Evolutionary conservation across 2,888 invertebrate species (phyloP).

Genomic region (Gasteruption jaculator): DNA sequence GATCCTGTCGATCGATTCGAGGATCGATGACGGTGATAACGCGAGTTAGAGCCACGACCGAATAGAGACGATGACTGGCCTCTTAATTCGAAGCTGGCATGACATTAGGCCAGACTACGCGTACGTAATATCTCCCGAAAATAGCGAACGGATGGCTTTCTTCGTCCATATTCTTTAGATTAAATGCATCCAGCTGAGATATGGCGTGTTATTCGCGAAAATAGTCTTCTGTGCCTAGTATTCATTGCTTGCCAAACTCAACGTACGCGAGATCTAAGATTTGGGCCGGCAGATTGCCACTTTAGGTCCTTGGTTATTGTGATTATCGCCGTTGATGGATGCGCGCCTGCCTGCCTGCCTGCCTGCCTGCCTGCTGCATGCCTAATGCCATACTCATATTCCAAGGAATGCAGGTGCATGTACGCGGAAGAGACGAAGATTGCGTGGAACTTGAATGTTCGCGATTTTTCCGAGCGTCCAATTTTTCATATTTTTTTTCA

Average conservation of each 20-base stretch:
- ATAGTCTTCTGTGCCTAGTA: conserved; percentile 38
- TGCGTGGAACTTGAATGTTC: no score
- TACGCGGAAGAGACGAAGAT: no score
- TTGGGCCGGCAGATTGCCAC: conserved; percentile 26
- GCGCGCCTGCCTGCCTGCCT: no score
- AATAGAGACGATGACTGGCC: conserved; percentile 25
- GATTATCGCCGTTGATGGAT: no score
- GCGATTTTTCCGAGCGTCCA: no score
- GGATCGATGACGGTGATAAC: background rate
- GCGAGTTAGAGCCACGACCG: conserved; percentile 22
- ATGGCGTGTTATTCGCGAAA: conserved; percentile 41
- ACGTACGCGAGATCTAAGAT: conserved; percentile 22
- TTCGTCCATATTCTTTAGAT: conserved; percentile 27
- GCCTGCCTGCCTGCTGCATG: no score
- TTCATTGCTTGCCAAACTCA: conserved; percentile 41
- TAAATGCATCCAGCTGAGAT: conserved; percentile 25
- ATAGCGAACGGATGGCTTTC: conserved; percentile 48
- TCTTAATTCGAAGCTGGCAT: conserved; percentile 14
- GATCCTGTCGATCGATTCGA: no score
- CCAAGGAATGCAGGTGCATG: no score
- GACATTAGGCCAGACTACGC: conserved; percentile 12
- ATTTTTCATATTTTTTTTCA: no score
- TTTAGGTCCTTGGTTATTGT: no score
- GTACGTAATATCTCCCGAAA: conserved; percentile 46
- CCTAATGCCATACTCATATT: no score